These are phyloP conservation scores for Mastomys coucha DNA, from an alignment of 2,113 vertebrate species.

Conservation along the genomic window DNA sequence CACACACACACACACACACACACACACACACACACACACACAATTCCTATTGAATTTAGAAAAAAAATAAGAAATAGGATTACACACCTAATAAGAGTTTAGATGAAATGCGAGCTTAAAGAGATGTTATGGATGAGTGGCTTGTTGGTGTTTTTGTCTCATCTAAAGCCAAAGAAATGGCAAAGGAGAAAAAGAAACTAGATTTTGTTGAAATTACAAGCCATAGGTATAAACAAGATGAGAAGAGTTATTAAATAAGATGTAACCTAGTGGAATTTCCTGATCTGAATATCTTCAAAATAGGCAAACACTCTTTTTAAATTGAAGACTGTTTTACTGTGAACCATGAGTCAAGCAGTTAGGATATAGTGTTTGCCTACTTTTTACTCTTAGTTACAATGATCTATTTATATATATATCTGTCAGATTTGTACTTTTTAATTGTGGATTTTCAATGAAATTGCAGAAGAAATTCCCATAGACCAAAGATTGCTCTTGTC, in stretches of 20 bases:
- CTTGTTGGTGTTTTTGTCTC: constrained; percentile 7
- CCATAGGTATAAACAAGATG: background rate
- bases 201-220: background rate
- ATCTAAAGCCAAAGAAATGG: background rate
- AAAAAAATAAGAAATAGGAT: background rate
- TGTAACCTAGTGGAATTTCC: background rate
- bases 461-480: background rate
- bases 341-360: background rate
- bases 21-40: background rate
- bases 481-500: background rate
- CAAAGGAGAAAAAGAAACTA: background rate
- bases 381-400: background rate
- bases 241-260: background rate
- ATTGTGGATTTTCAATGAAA: background rate
- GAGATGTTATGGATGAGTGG: background rate
- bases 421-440: background rate
- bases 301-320: background rate
- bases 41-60: constrained; percentile 31
- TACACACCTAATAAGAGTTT: background rate
- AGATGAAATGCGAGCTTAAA: background rate
- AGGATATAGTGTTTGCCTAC: background rate
- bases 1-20: background rate
- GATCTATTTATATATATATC: background rate
- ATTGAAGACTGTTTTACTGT: background rate
- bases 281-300: background rate